phyloP scores from a whole-genome alignment of 2,888 invertebrate genomes.

The Hermaeophaga mercurialis region DNA sequence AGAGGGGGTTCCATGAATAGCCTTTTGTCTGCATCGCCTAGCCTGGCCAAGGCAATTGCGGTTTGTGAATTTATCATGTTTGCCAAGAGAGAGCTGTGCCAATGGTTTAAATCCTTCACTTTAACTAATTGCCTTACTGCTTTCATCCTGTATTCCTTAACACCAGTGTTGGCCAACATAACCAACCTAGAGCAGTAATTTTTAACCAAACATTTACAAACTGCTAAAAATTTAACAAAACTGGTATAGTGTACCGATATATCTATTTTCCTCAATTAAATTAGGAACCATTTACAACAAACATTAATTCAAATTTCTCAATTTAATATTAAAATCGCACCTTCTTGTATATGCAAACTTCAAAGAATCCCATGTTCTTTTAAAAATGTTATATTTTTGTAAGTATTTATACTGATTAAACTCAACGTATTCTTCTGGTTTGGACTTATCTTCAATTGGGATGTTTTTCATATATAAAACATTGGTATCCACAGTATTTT shows the following conservation, averaged over 20 bases:
- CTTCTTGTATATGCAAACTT: conserved; percentile 60
- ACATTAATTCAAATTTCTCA: neutral
- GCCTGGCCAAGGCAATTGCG: conserved; percentile 78
- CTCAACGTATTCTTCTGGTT: conserved; percentile 39
- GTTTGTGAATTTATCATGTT: conserved; percentile 79
- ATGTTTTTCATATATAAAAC: conserved; percentile 48
- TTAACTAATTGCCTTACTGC: conserved; percentile 70
- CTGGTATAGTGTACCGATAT: too few relatives aligned
- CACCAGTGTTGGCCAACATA: conserved; percentile 70
- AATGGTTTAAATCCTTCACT: conserved; percentile 64
- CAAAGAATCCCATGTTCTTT: conserved; percentile 44
- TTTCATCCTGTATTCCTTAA: conserved; percentile 64
- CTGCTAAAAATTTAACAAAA: neutral
- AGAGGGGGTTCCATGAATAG: conserved; percentile 76
- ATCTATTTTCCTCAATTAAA: too few relatives aligned
- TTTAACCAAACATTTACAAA: conserved; percentile 8
- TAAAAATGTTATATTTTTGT: conserved; percentile 33
- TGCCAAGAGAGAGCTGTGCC: conserved; percentile 67
- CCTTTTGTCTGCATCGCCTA: conserved; percentile 69
- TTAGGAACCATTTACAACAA: neutral
- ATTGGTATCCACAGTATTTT: conserved; percentile 52
- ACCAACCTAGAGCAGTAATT: conserved; percentile 59
- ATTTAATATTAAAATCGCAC: neutral
- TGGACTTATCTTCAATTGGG: conserved; percentile 32
- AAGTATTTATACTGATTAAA: conserved; percentile 38